Evolutionary conservation across 2,888 invertebrate species (phyloP), one percentile per base, ranked within the genome.

Genomic region (Trissoscelio sp.): DNA sequence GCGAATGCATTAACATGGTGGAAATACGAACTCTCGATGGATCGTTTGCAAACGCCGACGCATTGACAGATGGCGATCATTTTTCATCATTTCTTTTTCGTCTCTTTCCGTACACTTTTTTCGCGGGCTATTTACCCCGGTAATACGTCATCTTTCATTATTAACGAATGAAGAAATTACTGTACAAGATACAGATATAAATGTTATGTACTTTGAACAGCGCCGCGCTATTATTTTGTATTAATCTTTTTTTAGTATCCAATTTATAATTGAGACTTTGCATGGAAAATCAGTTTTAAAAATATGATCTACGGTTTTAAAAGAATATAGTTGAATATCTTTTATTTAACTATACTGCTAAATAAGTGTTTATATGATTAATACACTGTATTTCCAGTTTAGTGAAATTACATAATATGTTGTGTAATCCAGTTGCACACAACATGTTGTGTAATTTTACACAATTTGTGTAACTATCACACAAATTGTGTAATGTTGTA

Each of bases 11-110:
- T 79, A 79, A 79, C 73, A 48, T 46, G 51, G n/a, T 60, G 34
- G 42, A 79, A 72, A 72, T 79, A 79, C 64, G 57, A 66, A 66
- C 64, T 51, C 72, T 31, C 55, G 69, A 72, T 72, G 66, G 72
- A 64, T 77, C 77, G 62, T 62, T 70, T 48, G 62, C 78, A 31
- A 70, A 69, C 53, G 60, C 20, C 70, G 39, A 66, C 55, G 72
- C 66, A 72, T 79, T 67, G 79, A 72, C 79, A 73, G 72, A 79
- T 79, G 78, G 64, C 72, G 58, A 79, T 79, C 78, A 79, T 79
- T 79, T 79, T 79, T 79, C 78, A 70, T 79, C 78, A 79, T 34
- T 46, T 12, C 24, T 28, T 39, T 39, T 31, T 58, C 6, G 28
- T n/a, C n/a, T n/a, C n/a, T n/a, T n/a, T n/a, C n/a, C 39, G 28